Base-by-base conservation (phyloP, 2,113 vertebrate genomes). In the Rhynchomys soricoides region DNA sequence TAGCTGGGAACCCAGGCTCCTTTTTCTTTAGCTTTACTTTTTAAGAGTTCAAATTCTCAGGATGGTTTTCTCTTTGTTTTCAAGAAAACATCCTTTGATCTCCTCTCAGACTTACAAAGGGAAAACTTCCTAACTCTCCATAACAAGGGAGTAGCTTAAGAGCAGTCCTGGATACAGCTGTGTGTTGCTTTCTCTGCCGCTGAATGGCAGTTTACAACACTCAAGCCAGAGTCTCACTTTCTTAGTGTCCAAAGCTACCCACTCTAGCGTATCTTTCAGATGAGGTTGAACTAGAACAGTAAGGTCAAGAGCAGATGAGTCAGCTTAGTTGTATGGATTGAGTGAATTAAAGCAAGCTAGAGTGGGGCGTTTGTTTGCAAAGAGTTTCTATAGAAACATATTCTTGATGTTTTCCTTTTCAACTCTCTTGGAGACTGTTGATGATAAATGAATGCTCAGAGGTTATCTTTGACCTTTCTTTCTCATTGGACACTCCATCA, bases 401-500 rank as follows among this genome's bases (percentile, higher is more conserved):
- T 15, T 88, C 34, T 45, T 64, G 13, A 55, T 50, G 2, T 66
- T 43, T 73, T 21, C 12, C 52, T 45, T 45, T 40, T 22, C 15
- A 95, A 81, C 81, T 71, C 64, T 26, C 40, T 12, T 86, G 37
- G 40, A 11, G 48, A 83, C 5, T 48, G n/a, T 37, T 89, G 88
- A 86, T 71, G 26, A 34, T 71, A 66, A 86, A 68, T 62, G 12
- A n/a, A 57, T 21, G 79, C 13, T 83, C n/a, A 19, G 62, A 86
- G 50, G 22, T 57, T n/a, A 37, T 4, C 26, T 55, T 75, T 57
- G 31, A 37, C 55, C 34, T 93, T 88, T 87, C 70, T 89, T 40
- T 88, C 79, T 89, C 68, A 15, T 12, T 70, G 70, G 45, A 79
- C 50, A 91, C 6, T 86, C 91, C n/a, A 66, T 75, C 78, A 40